Evolutionary conservation across 2,113 vertebrate species (phyloP), one percentile per base, ranked within the genome.

Genomic region (Centropristis striata): DNA sequence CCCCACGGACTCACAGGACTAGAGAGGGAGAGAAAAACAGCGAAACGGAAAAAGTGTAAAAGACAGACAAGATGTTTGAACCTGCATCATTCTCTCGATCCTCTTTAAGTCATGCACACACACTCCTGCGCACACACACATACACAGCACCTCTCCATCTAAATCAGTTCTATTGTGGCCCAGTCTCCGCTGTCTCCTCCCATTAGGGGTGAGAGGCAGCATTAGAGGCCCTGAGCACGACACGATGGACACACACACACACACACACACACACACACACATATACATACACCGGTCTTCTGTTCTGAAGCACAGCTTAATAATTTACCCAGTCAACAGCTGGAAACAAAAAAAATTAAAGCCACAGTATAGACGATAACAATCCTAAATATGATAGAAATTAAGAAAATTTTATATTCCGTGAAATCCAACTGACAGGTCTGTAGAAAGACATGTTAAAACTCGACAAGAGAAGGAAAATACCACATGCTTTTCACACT

Each of bases 101-200:
- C 75, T 85, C 64, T 81, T 68, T 84, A 81, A 88, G 81, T 63
- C 75, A 54, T 36, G 64, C 65, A 37, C 64, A 51, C 84, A 81
- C 61, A 39, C 64, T 5, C 44, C 10, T 9, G 32, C 76, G 70
- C 61, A 59, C 58, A 49, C 41, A 46, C 65, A 51, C 41, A 49
- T 54, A 69, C 80, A 36, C 55, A 55, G 66, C 84, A 83, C 86
- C 83, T 87, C 90, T 90, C 92, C 86, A 87, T 89, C 87, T 92
- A 92, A 93, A 92, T 92, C 86, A 86, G 88, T 63, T 78, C 86
- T 78, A 92, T 91, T 93, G 86, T 90, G 90, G 83, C 66, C 76
- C 55, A 28, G 88, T 90, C 83, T 81, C 58, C 9, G 59, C 83
- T 86, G 90, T 90, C 90, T 87, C 88, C 90, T 91, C 87, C 83